These are phyloP conservation scores for Catocala nupta DNA, from an alignment of 2,888 invertebrate species.

Conservation along the genomic window DNA sequence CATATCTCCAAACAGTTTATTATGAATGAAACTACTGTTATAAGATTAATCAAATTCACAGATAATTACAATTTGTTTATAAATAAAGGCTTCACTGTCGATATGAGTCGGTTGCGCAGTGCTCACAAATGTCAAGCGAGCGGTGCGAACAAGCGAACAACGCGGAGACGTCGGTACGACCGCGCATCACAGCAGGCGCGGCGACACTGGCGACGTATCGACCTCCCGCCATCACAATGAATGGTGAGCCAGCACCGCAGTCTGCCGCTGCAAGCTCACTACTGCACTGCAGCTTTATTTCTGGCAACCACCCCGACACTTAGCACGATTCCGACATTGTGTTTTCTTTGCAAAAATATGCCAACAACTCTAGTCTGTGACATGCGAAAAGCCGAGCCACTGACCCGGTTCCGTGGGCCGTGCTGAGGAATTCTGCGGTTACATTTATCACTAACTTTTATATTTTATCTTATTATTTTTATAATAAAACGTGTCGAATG, in stretches of 20 bases:
- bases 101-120: slow-evolving; percentile 60
- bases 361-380: slow-evolving; percentile 54
- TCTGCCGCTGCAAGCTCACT: slow-evolving; percentile 79
- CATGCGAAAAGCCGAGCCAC: slow-evolving; percentile 57
- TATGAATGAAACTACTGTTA: slow-evolving; percentile 57
- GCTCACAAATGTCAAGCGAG: slow-evolving; percentile 47
- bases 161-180: slow-evolving; percentile 49
- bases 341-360: slow-evolving; percentile 58
- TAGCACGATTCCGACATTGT: slow-evolving; percentile 55
- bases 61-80: slow-evolving; percentile 71
- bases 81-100: slow-evolving; percentile 70
- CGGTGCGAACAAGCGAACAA: slow-evolving; percentile 27
- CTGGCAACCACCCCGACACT: slow-evolving; percentile 78
- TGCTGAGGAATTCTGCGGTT: slow-evolving; percentile 40
- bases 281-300: slow-evolving; percentile 87
- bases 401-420: slow-evolving; percentile 61
- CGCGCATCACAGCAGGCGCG: slow-evolving; percentile 71
- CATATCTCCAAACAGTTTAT: slow-evolving; percentile 23
- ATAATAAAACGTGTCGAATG: slow-evolving; percentile 27
- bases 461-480: slow-evolving; percentile 33
- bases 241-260: slow-evolving; percentile 76
- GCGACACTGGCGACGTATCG: slow-evolving; percentile 77
- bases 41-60: slow-evolving; percentile 48
- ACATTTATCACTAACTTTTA: slow-evolving; percentile 24
- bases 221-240: slow-evolving; percentile 77